Conservation (phyloP, 2,113 vertebrate genomes). For the Monopterus albus region DNA sequence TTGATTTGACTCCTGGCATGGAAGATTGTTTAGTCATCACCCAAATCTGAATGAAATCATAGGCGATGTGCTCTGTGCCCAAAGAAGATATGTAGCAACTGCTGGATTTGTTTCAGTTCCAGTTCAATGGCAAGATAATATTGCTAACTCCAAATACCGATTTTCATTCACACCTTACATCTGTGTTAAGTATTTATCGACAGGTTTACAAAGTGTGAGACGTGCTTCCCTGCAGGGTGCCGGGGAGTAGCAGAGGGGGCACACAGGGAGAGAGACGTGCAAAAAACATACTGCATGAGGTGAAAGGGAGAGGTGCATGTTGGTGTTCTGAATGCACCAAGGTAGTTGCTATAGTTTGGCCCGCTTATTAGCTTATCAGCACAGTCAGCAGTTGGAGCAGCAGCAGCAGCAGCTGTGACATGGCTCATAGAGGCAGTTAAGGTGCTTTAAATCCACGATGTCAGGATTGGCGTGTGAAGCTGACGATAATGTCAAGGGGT, state of each 20-base stretch:
- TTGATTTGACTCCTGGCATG: slow-evolving; percentile 21
- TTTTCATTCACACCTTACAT: slow-evolving; percentile 21
- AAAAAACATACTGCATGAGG: not conserved
- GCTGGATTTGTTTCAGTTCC: slow-evolving; percentile 18
- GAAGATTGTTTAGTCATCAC: slow-evolving; percentile 36
- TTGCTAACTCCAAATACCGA: not conserved
- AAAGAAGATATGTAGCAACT: slow-evolving; percentile 3
- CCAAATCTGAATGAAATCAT: too few species aligned
- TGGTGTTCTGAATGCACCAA: not conserved
- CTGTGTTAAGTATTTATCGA: slow-evolving; percentile 1
- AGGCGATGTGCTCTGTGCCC: slow-evolving; percentile 19
- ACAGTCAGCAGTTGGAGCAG: not conserved
- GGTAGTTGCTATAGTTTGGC: not conserved
- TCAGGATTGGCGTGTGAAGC: too few species aligned
- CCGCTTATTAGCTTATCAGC: not conserved
- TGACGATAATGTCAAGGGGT: too few species aligned
- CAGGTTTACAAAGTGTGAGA: not conserved
- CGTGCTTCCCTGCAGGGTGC: not conserved
- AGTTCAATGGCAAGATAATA: slow-evolving; percentile 6
- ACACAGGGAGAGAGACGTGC: not conserved
- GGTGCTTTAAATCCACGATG: not conserved
- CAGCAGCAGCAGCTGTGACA: not conserved
- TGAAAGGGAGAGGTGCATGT: not conserved
- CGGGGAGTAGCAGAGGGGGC: not conserved
- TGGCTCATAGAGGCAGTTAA: not conserved